These are phyloP conservation scores for Poicephalus meyeri DNA, from an alignment of 2,113 vertebrate genomes.

Conservation along the genomic window DNA sequence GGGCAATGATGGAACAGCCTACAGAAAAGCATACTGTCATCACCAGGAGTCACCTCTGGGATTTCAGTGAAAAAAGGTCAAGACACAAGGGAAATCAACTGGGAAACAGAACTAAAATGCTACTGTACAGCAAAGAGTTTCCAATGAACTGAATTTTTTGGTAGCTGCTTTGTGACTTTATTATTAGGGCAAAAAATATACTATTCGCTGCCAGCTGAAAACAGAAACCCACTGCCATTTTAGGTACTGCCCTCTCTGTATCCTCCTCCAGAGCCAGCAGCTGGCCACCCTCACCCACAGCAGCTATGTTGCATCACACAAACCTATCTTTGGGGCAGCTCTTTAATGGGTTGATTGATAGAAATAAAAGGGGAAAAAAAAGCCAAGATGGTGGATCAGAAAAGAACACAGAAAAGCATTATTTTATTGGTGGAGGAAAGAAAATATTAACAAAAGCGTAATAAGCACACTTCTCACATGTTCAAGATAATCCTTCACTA, in stretches of 20 bases:
- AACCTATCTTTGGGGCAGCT: background rate
- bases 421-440: background rate
- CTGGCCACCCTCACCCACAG: background rate
- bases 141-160: background rate
- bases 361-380: background rate
- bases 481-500: conserved; percentile 10
- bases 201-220: background rate
- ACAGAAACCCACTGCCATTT: background rate
- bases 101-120: background rate
- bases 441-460: background rate
- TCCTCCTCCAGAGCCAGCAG: background rate
- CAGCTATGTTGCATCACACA: background rate
- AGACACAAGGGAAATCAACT: background rate
- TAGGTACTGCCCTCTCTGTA: background rate
- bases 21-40: background rate
- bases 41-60: background rate
- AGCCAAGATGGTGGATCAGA: background rate
- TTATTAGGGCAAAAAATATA: background rate
- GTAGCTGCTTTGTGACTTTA: background rate
- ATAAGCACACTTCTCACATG: background rate
- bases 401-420: background rate
- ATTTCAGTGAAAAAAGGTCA: background rate
- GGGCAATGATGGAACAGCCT: background rate
- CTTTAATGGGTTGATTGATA: background rate
- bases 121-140: background rate